phyloP scores from a whole-genome alignment of 2,113 vertebrate genomes.

The Notothenia rossii region DNA sequence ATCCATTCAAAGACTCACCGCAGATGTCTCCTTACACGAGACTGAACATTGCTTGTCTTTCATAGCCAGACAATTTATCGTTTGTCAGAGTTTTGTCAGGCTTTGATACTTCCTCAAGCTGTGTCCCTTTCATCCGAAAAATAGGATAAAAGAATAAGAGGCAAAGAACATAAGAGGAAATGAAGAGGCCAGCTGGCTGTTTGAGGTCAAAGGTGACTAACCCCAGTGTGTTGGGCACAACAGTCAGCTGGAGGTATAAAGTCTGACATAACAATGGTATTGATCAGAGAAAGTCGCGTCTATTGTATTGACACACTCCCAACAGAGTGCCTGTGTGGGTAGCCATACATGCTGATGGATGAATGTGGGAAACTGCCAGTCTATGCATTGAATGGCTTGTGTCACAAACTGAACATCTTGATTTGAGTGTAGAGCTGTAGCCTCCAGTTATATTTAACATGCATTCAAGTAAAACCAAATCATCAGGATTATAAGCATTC shows the following conservation, averaged over 20 bases:
- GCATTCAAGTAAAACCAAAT: neutral
- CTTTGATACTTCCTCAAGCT: constrained; percentile 74
- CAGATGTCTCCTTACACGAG: constrained; percentile 70
- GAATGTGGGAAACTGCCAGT: constrained; percentile 41
- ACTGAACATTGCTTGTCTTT: constrained; percentile 47
- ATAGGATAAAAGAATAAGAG: constrained; percentile 40
- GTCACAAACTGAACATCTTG: neutral
- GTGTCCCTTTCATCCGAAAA: constrained; percentile 28
- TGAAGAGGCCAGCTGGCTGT: constrained; percentile 70
- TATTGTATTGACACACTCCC: constrained; percentile 75
- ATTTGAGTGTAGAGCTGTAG: constrained; percentile 58
- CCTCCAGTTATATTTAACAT: constrained; percentile 11
- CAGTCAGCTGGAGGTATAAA: constrained; percentile 63
- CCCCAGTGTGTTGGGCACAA: constrained; percentile 50
- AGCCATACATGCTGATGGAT: constrained; percentile 62
- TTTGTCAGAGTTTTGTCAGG: constrained; percentile 57
- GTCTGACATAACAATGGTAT: constrained; percentile 72
- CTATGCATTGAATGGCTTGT: constrained; percentile 18
- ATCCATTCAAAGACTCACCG: constrained; percentile 36
- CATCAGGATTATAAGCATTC: neutral
- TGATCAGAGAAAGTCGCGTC: constrained; percentile 67
- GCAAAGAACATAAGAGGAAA: constrained; percentile 47
- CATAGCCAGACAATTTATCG: constrained; percentile 52
- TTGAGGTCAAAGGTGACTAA: constrained; percentile 53
- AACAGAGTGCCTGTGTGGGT: constrained; percentile 63